Evolutionary conservation across 2,888 invertebrate genomes (phyloP), one percentile per base, ranked within the genome.

Genomic region (Pterostichus niger): DNA sequence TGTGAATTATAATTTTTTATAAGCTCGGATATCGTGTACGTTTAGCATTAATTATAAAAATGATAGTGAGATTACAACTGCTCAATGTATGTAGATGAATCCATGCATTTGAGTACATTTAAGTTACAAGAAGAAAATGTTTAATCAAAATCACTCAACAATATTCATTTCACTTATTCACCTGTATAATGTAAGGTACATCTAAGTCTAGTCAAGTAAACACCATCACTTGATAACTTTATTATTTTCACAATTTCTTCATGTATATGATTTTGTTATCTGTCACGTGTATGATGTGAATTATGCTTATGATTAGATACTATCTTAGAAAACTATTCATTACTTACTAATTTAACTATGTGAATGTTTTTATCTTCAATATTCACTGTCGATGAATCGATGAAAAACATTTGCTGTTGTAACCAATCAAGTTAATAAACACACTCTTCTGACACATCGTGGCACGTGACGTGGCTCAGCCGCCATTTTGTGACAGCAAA

Each of bases 11-110:
- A 71, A 68, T 80, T 80, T 79, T 80, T 71, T 80, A 79, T 64
- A 49, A 68, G 61, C 64, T 61, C 79, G 79, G 64, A 64, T 68
- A 79, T 78, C 82, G 59, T 82, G 82, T 75, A 82, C 15, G n/a
- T 73, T 56, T 56, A 73, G 61, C 15, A 68, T 44, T 44, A 64
- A 64, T 46, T 61, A 64, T 44, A 71, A 81, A 82, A 82, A 59
- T 82, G 71, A 81, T 82, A 82, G 82, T 82, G 82, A 82, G 82
- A 82, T 15, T 68, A 77, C 31, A 75, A 75, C 59, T 82, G 82
- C 82, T 82, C 82, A 82, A 82, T 73, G 68, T 54, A 59, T 77
- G 77, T 77, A 77, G 77, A 77, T 40, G 9, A 54, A 77, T 33
- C 56, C 77, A 77, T 77, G 77, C 77, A 77, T 77, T 77, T 77